phyloP scores from a whole-genome alignment of 2,797 vertebrate genomes.

The Channa striata region DNA sequence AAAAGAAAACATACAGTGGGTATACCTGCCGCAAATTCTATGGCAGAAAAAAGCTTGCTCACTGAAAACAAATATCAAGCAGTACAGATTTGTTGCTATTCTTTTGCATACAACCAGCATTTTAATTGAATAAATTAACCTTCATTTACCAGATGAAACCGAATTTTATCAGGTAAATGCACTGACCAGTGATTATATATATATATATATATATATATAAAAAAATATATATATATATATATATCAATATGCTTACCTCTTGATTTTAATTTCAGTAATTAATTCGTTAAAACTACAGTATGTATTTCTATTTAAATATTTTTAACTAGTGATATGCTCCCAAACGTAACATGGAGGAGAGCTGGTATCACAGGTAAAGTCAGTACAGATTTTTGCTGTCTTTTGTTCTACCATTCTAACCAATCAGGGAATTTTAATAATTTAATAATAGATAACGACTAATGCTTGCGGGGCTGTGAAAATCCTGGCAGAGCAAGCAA shows the following conservation, averaged over 20 bases:
- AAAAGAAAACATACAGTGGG: conserved; percentile 41
- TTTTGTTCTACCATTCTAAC: too few species aligned
- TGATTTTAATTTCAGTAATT: not conserved
- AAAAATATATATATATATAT: not conserved
- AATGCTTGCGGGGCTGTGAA: too few species aligned
- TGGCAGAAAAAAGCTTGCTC: conserved; percentile 20
- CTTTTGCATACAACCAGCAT: not conserved
- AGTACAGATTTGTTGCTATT: not conserved
- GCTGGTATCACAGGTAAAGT: too few species aligned
- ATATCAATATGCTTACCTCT: not conserved
- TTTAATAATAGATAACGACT: too few species aligned
- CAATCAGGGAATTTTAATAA: too few species aligned
- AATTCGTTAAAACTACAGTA: not conserved
- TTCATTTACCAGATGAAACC: too few species aligned
- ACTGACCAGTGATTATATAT: not conserved
- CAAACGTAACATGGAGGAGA: too few species aligned
- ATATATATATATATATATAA: not conserved
- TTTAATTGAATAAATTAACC: too few species aligned
- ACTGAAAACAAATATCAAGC: not conserved
- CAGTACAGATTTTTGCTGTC: too few species aligned
- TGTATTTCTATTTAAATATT: too few species aligned
- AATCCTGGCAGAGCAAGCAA: too few species aligned
- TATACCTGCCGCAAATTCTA: conserved; percentile 32
- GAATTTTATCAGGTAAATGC: not conserved
- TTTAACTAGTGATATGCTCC: too few species aligned